Evolutionary conservation across 2,888 invertebrate species (phyloP).

Genomic region (Cacoxenus indagator): DNA sequence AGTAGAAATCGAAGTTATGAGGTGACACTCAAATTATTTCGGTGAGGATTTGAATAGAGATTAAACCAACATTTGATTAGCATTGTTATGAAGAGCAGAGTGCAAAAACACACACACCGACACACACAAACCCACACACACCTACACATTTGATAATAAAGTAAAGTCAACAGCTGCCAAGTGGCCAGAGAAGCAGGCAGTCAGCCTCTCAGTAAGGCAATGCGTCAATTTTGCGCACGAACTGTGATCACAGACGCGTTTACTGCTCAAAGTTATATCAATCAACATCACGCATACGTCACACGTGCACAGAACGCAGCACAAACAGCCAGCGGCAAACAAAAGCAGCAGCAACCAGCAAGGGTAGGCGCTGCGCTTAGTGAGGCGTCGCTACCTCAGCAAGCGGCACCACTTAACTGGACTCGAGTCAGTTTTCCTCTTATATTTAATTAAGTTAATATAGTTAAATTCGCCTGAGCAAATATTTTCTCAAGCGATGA

Average conservation of each 20-base stretch:
- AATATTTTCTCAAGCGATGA: constrained; percentile 47
- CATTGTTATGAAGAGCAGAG: background rate
- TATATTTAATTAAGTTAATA: constrained; percentile 64
- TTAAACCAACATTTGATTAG: constrained; percentile 4
- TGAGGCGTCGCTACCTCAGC: constrained; percentile 24
- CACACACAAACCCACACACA: background rate
- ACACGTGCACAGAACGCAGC: no score
- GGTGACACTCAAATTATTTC: background rate
- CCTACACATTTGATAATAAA: background rate
- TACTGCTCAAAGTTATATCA: constrained; percentile 50
- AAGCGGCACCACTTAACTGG: background rate
- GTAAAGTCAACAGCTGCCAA: constrained; percentile 39
- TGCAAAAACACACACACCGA: background rate
- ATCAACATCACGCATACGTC: constrained; percentile 58
- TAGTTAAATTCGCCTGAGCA: constrained; percentile 63
- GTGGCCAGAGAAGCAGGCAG: constrained; percentile 30
- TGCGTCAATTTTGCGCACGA: background rate
- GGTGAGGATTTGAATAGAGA: background rate
- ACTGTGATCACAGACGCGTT: constrained; percentile 19
- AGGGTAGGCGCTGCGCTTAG: constrained; percentile 29
- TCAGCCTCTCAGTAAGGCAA: background rate
- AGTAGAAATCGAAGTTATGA: background rate
- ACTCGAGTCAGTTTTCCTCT: constrained; percentile 49
- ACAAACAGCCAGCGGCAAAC: no score
- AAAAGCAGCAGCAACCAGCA: no score